A percentile compares a stretch with the other conserved stretches of the same genome.
Evolutionary conservation across 2,888 invertebrate species (phyloP).

Genomic region (Chromoteleia sp.): DNA sequence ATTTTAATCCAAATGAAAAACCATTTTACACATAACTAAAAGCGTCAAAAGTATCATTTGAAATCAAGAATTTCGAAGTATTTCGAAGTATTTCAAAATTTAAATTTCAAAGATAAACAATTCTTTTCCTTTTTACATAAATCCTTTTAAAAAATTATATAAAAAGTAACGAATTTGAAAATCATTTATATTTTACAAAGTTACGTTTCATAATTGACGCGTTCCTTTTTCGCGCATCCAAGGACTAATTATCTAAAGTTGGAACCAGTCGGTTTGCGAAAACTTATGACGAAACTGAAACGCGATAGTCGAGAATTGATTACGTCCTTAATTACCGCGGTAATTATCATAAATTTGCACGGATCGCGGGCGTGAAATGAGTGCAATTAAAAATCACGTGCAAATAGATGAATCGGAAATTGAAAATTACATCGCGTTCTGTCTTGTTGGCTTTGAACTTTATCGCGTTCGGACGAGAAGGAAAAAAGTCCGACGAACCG

Average conservation of each 20-base stretch:
- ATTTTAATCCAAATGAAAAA: too few species aligned
- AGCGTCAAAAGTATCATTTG: too few species aligned
- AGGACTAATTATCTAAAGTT: conserved; percentile 45
- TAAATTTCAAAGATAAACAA: too few species aligned
- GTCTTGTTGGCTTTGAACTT: conserved; percentile 25
- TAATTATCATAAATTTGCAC: conserved; percentile 65
- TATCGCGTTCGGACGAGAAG: not conserved
- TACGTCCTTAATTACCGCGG: conserved; percentile 57
- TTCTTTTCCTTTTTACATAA: too few species aligned
- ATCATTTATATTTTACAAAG: too few species aligned
- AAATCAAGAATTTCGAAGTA: too few species aligned
- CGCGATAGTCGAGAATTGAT: conserved; percentile 76
- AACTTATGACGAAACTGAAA: conserved; percentile 62
- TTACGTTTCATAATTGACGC: not conserved
- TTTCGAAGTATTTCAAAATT: too few species aligned
- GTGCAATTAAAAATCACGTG: conserved; percentile 58
- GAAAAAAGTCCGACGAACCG: too few species aligned
- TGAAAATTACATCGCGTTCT: conserved; percentile 53
- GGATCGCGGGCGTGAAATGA: conserved; percentile 60
- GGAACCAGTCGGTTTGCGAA: conserved; percentile 35
- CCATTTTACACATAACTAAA: too few species aligned
- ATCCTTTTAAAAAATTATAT: too few species aligned
- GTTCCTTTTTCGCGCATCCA: not conserved
- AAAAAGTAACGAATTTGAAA: too few species aligned
- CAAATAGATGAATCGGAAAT: conserved; percentile 61